Evolutionary conservation across 2,888 invertebrate genomes (phyloP).

Genomic region (Amorpha juglandis): DNA sequence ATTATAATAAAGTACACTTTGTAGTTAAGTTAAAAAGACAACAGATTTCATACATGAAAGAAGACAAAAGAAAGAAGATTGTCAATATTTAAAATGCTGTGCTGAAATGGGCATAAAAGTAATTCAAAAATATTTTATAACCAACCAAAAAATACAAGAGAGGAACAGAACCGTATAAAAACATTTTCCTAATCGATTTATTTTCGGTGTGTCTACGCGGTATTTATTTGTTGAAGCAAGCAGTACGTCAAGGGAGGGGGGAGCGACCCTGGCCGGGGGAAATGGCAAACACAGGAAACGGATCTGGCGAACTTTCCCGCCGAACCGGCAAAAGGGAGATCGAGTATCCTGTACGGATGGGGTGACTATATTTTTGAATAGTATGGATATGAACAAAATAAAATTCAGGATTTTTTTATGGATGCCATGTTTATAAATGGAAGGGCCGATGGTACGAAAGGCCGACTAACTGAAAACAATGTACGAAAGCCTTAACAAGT

Average conservation of each 20-base stretch:
- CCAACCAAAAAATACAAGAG: background rate
- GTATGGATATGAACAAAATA: background rate
- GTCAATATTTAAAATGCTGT: background rate
- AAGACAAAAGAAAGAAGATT: background rate
- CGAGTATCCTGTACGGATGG: slow-evolving; percentile 56
- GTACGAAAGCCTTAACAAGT: no score
- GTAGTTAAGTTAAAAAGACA: background rate
- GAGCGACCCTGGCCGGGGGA: slow-evolving; percentile 52
- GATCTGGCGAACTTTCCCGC: slow-evolving; percentile 75
- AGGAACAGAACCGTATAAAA: slow-evolving; percentile 20
- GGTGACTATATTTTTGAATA: slow-evolving; percentile 48
- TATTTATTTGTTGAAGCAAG: slow-evolving; percentile 71
- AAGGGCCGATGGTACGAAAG: no score
- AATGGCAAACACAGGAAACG: slow-evolving; percentile 81
- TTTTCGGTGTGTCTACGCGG: slow-evolving; percentile 62
- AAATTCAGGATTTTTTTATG: background rate
- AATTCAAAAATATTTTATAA: background rate
- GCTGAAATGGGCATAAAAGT: background rate
- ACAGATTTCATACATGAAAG: background rate
- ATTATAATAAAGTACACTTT: background rate
- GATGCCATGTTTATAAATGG: background rate
- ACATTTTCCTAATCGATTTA: slow-evolving; percentile 54
- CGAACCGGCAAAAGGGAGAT: slow-evolving; percentile 68
- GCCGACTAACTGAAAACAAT: no score
- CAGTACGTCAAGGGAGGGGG: slow-evolving; percentile 57